Base-by-base conservation (phyloP, 2,113 vertebrate species). In the Cacatua alba region DNA sequence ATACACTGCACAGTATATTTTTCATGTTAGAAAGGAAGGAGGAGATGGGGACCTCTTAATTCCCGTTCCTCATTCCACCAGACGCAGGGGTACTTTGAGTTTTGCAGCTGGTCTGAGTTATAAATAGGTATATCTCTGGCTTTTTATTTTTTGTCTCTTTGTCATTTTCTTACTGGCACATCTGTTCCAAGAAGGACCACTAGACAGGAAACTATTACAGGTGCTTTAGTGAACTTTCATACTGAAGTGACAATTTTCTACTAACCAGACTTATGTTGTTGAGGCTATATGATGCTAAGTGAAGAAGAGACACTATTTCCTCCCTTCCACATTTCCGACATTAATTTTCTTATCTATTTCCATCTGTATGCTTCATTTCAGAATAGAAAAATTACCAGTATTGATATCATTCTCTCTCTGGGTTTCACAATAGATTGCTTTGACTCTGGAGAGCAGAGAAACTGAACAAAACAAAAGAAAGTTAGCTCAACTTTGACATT, bases 321-420 rank as follows among this genome's bases (percentile, higher is more conserved):
- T 88, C 28, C 41, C 20, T 79, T 18, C n/a, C 33, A 83, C 69
- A 59, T 95, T 95, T 81, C 43, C 62, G 49, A 81, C 85, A 95
- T 15, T 90, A 79, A 96, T 94, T 97, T 97, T 92, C 79, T 88
- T 46, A 89, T 82, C 92, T 88, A 44, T 76, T 95, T 97, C 80
- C 7, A n/a, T 71, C 17, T 11, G 17, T 70, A 62, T 71, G 51
- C 33, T 72, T 92, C 72, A 67, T 64, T 94, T 95, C 52, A 80
- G 79, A 91, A 67, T 9, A 80, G 43, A 92, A 97, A 77, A 86
- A 46, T 17, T 68, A 78, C 51, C 51, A 74, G 39, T 69, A 95
- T 83, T 55, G 46, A 19, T 84, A 91, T 48, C 25, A 82, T 49
- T 20, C 15, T 72, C 37, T 57, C 31, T 88, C 44, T 76, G 74